Base-by-base conservation (phyloP, 2,888 invertebrate species). In the Habroteleia sp. region DNA sequence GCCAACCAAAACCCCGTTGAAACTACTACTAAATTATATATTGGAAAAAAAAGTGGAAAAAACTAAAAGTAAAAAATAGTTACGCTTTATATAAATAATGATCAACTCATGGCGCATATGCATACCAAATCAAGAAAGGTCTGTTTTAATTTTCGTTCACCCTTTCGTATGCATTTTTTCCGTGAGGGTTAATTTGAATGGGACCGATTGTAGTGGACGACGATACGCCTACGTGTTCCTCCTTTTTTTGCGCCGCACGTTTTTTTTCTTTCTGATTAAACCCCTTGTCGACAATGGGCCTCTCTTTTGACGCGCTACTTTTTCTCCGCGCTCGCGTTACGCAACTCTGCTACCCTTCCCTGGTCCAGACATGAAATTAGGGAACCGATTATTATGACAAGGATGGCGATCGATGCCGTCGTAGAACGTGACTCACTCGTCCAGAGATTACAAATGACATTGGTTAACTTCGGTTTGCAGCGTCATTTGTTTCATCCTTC, bases 121-220 rank as follows among this genome's bases (percentile, higher is more conserved):
- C 84, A 82, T 80, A 80, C 79, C 74, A 77, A 76, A 80, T 77
- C 81, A 76, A 78, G 72, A 77, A 76, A 78, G 77, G 80, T 76
- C 83, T 82, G 82, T 86, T 87, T 85, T 84, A 85, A 85, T 87
- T 84, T 83, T 75, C 79, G 73, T 74, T 81, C 77, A 82, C 83
- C 83, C 84, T 82, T 83, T 83, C 79, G 80, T 74, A 60, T 66
- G 77, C 77, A 77, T 80, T 82, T 77, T 82, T 85, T 85, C 81
- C 84, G 72, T 77, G 80, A 85, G 88, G 88, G 86, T 87, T 87
- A 84, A 87, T 87, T 87, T 88, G 87, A 88, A 88, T 87, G 82
- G 87, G 76, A 74, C 69, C 75, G 72, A 62, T 72, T 74, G 77
- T 75, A 77, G 66, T 75, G 77, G 77, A 77, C 75, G 72, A 23